A percentile compares a stretch with the other conserved stretches of the same genome.
These are phyloP conservation scores for Trinorchestia longiramus DNA, from an alignment of 1,140 invertebrate species.

Conservation along the genomic window DNA sequence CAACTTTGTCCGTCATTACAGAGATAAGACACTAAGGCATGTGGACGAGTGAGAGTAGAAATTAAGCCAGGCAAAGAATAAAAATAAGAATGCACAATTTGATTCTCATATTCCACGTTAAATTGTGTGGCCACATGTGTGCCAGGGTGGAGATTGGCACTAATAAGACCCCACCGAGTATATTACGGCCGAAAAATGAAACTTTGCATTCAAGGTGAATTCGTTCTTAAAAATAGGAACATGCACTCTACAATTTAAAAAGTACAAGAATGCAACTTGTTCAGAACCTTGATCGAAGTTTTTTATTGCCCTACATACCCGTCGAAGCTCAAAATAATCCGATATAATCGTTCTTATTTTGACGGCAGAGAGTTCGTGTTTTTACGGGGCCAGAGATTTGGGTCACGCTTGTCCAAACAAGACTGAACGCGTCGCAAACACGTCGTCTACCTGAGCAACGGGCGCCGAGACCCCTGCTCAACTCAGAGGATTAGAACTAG, in stretches of 20 bases:
- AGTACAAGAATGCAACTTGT: not conserved
- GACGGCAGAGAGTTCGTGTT: not conserved
- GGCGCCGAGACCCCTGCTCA: not conserved
- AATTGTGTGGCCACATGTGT: not conserved
- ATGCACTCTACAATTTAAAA: not conserved
- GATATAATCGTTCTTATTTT: not conserved
- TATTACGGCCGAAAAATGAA: not conserved
- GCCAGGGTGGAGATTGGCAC: not conserved
- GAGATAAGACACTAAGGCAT: not conserved
- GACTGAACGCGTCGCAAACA: not conserved
- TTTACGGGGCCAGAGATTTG: not conserved
- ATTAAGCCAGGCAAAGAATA: not conserved
- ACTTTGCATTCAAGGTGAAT: not conserved
- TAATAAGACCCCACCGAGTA: not conserved
- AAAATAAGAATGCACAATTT: not conserved
- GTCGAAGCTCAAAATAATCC: constrained; percentile 7
- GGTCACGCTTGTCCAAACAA: constrained; percentile 6
- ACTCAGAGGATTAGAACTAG: not conserved
- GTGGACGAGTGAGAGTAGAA: not conserved
- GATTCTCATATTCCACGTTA: not conserved
- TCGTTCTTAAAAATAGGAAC: not conserved
- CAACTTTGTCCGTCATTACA: not conserved
- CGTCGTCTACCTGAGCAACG: not conserved
- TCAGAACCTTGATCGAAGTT: not conserved
- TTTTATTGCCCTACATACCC: not conserved